phyloP scores from a whole-genome alignment of 92 coral and sea anemone species.

The Ricordea florida region DNA sequence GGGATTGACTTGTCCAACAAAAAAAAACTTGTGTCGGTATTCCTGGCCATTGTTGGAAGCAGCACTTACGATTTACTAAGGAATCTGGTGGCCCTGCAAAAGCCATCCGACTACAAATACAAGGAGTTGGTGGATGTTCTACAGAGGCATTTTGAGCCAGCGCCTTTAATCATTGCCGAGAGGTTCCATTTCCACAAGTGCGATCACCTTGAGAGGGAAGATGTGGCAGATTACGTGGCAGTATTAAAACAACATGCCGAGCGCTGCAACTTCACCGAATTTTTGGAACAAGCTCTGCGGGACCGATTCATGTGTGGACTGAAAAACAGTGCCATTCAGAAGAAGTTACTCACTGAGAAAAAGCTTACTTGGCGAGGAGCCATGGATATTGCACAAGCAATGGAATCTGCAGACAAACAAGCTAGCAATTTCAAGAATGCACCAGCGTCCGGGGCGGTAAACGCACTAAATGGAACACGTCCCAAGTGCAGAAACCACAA shows the following conservation, averaged over 20 bases:
- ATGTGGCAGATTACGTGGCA: too few relatives aligned
- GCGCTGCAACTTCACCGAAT: too few relatives aligned
- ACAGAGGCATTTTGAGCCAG: conserved; percentile 18
- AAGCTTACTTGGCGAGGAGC: not conserved
- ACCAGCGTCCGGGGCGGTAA: not conserved
- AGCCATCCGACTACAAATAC: conserved; percentile 11
- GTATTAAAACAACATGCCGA: too few relatives aligned
- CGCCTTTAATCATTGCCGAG: not conserved
- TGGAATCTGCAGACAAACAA: conserved; percentile 15
- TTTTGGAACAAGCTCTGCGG: too few relatives aligned
- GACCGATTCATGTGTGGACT: too few relatives aligned
- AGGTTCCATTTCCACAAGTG: conserved; percentile 8
- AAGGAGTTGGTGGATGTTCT: conserved; percentile 14
- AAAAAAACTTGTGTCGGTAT: not conserved
- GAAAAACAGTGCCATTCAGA: too few relatives aligned
- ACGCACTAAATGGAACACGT: not conserved
- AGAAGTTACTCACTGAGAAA: conserved; percentile 6
- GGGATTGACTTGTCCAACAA: not conserved
- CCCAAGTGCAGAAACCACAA: not conserved
- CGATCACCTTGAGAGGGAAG: too few relatives aligned
- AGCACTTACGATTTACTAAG: conserved; percentile 19
- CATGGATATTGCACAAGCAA: conserved; percentile 9
- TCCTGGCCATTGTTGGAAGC: conserved; percentile 16
- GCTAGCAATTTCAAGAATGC: not conserved
- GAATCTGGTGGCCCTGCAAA: conserved; percentile 15